phyloP scores from a whole-genome alignment of 2,888 invertebrate species.

The Venustoraphidia nigricollis region DNA sequence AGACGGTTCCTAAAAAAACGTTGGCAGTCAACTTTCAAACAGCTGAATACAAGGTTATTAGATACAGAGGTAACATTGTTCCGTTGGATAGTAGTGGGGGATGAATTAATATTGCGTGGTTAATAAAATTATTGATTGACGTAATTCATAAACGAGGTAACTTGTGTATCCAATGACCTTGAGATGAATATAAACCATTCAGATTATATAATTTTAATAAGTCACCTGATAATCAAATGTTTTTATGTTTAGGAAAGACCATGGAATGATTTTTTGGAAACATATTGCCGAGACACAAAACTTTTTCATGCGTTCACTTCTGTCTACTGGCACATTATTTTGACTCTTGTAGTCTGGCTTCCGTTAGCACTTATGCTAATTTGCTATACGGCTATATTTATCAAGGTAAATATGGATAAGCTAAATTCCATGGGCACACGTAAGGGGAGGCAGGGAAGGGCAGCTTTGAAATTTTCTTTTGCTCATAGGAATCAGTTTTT shows the following conservation, averaged over 20 bases:
- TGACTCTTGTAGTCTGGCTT: slow-evolving; percentile 61
- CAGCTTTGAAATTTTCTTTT: background rate
- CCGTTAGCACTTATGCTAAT: slow-evolving; percentile 58
- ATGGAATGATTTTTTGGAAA: slow-evolving; percentile 63
- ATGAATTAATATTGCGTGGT: too few relatives aligned
- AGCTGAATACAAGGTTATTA: slow-evolving; percentile 1
- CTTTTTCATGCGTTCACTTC: slow-evolving; percentile 35
- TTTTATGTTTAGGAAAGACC: slow-evolving; percentile 38
- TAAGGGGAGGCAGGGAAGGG: too few relatives aligned
- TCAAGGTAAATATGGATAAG: slow-evolving; percentile 32
- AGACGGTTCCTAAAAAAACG: too few relatives aligned
- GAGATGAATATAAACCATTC: background rate
- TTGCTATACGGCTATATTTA: slow-evolving; percentile 56
- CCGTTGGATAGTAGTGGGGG: too few relatives aligned
- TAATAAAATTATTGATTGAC: too few relatives aligned
- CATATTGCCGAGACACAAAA: slow-evolving; percentile 50
- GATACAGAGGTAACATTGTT: too few relatives aligned
- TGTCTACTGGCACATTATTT: slow-evolving; percentile 65
- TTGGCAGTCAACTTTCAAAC: too few relatives aligned
- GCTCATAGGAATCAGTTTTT: background rate
- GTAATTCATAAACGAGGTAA: too few relatives aligned
- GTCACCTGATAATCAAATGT: background rate
- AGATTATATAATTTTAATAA: background rate
- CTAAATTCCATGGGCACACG: too few relatives aligned
- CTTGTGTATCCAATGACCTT: too few relatives aligned